Conservation (phyloP, 92 coral and sea anemone species). For the Meandrina meandrites region DNA sequence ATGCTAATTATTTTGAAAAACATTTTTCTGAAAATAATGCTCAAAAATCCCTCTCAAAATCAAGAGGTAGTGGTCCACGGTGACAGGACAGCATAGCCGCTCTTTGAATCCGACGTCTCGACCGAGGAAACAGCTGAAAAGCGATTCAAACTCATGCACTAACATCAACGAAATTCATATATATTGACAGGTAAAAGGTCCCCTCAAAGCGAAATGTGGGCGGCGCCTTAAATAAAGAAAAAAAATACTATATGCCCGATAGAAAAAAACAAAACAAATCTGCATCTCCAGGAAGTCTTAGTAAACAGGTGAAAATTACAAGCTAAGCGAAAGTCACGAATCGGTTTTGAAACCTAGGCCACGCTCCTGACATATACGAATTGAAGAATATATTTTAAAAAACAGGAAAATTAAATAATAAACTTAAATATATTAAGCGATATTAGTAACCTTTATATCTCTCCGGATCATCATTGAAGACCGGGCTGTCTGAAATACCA, state of each 20-base stretch:
- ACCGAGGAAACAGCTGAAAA: too few relatives aligned
- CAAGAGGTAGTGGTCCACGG: too few relatives aligned
- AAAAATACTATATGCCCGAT: neutral
- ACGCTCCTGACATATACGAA: neutral
- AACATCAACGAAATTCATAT: too few relatives aligned
- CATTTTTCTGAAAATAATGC: too few relatives aligned
- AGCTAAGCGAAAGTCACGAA: neutral
- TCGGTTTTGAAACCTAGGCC: neutral
- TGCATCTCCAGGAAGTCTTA: constrained; percentile 7
- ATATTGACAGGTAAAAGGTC: too few relatives aligned
- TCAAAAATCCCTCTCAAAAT: too few relatives aligned
- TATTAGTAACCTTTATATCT: neutral
- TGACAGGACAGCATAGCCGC: too few relatives aligned
- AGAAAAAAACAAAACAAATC: too few relatives aligned
- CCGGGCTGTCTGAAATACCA: constrained; percentile 20
- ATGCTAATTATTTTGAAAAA: too few relatives aligned
- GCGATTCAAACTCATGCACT: too few relatives aligned
- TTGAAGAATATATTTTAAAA: neutral
- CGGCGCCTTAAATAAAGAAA: neutral
- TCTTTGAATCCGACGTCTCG: too few relatives aligned
- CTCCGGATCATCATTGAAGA: constrained; percentile 9
- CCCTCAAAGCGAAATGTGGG: too few relatives aligned
- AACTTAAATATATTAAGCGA: neutral
- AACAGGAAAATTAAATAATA: neutral
- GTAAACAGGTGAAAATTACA: neutral